These are phyloP conservation scores for Pipistrellus pipistrellus DNA, from an alignment of 2,797 vertebrate species.

Conservation along the genomic window DNA sequence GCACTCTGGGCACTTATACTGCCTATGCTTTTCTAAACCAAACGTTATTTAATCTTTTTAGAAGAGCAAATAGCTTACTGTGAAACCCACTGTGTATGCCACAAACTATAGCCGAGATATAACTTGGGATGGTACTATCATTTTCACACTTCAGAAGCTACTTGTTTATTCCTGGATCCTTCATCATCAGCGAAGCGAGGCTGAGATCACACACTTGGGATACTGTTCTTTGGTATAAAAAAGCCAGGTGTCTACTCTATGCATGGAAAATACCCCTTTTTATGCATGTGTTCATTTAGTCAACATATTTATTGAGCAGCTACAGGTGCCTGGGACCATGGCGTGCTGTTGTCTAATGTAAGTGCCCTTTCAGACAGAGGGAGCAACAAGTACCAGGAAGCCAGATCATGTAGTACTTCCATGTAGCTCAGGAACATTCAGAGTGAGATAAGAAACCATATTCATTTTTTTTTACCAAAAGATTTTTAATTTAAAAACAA, in stretches of 20 bases:
- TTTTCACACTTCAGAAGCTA: background rate
- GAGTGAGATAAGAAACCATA: background rate
- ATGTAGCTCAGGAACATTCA: background rate
- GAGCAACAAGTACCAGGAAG: slow-evolving; percentile 19
- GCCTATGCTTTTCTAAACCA: slow-evolving; percentile 54
- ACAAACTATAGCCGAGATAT: slow-evolving; percentile 33
- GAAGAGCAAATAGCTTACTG: slow-evolving; percentile 8
- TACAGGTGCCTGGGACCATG: background rate
- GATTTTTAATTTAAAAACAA: too few relatives aligned
- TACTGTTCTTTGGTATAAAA: slow-evolving; percentile 21
- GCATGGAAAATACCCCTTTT: slow-evolving; percentile 20
- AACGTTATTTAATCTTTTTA: slow-evolving; percentile 21
- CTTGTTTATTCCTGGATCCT: slow-evolving; percentile 16
- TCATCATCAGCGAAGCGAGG: background rate
- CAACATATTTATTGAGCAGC: background rate
- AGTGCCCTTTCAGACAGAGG: slow-evolving; percentile 4
- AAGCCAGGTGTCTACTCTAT: background rate
- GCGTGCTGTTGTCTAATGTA: background rate
- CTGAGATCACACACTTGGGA: slow-evolving; percentile 10
- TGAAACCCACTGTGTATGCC: background rate
- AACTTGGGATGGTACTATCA: background rate
- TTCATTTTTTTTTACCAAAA: background rate
- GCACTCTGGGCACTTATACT: background rate
- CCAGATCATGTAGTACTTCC: background rate
- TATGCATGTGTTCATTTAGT: slow-evolving; percentile 48